Percentiles rank a stretch among this genome's conserved stretches.
phyloP scores from a whole-genome alignment of 2,888 invertebrate genomes.

The Spodoptera exigua region DNA sequence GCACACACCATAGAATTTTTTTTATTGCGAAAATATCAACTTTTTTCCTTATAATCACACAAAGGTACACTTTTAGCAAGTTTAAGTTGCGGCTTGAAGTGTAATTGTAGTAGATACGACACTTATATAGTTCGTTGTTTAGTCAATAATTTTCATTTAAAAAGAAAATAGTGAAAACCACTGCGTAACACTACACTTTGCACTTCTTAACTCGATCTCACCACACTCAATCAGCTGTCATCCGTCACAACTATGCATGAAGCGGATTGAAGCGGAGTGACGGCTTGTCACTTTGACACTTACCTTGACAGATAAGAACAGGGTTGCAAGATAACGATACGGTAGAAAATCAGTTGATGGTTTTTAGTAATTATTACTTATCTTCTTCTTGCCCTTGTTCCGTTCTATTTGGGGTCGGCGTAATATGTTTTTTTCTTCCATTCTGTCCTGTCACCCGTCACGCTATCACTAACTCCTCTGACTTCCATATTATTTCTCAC shows the following conservation, averaged over 20 bases:
- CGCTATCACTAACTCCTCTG: no score
- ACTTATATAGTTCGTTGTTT: slow-evolving; percentile 33
- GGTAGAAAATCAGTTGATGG: no score
- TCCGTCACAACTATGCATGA: no score
- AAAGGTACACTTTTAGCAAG: slow-evolving; percentile 6
- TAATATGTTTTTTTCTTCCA: no score
- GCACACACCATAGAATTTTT: slow-evolving; percentile 41
- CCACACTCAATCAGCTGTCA: slow-evolving; percentile 42
- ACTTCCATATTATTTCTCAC: no score
- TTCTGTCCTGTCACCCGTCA: no score
- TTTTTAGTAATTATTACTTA: no score
- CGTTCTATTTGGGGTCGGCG: no score
- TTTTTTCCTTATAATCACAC: slow-evolving; percentile 31
- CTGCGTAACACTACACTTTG: slow-evolving; percentile 34
- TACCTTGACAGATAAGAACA: neutral
- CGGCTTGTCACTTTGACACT: neutral
- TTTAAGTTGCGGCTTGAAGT: neutral
- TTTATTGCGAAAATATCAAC: slow-evolving; percentile 5
- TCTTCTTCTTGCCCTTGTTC: no score
- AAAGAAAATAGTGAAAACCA: slow-evolving; percentile 51
- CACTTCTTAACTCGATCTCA: slow-evolving; percentile 22
- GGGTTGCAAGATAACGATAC: no score
- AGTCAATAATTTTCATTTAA: slow-evolving; percentile 54
- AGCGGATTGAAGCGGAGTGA: no score
- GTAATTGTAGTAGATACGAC: slow-evolving; percentile 8